Evolutionary conservation across 2,888 invertebrate species (phyloP), one percentile per base, ranked within the genome.

Genomic region (Agrotis segetum): DNA sequence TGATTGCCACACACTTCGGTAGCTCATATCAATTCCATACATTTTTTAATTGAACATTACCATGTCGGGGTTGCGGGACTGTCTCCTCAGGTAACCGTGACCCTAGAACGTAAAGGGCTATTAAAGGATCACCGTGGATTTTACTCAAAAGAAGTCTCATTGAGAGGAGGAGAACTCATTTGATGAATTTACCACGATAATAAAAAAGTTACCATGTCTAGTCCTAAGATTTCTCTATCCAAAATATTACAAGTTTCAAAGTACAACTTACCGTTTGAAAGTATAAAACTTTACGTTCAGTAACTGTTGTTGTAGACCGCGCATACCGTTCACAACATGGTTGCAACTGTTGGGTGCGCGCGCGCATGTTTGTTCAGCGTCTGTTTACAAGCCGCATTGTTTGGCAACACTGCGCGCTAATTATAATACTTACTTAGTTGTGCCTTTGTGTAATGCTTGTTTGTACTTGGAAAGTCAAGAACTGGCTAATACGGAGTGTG

Each of bases 361-460:
- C 17, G 73, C 71, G 85, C 83, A 73, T 81, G 72, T 84, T 83
- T 85, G 67, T 72, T 74, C 40, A 59, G 64, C 77, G 71, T 64
- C 34, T 71, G 64, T 72, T 69, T 68, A 66, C 65, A 52, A 47
- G 59, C 65, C 56, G 67, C 66, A 75, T 84, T 85, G 86, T 77
- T 79, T 73, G 74, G 47, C 74, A 75, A 77, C 74, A 68, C 64
- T 49, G 67, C 44, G 70, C 24, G 77, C 74, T 85, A 77, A 79
- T 83, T 79, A 77, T 65, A 72, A 62, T 82, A 79, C 79, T 82
- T 78, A 79, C 83, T 82, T 76, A 82, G 80, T 74, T 74, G 67
- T 70, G 53, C 47, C 78, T 78, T 72, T 82, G 79, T 82, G 53
- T 63, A 62, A 19, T 50, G 9, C 3, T 53, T 40, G 40, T 64